These are phyloP conservation scores for Brevimyrus niger DNA, from an alignment of 2,113 vertebrate genomes.

Conservation along the genomic window DNA sequence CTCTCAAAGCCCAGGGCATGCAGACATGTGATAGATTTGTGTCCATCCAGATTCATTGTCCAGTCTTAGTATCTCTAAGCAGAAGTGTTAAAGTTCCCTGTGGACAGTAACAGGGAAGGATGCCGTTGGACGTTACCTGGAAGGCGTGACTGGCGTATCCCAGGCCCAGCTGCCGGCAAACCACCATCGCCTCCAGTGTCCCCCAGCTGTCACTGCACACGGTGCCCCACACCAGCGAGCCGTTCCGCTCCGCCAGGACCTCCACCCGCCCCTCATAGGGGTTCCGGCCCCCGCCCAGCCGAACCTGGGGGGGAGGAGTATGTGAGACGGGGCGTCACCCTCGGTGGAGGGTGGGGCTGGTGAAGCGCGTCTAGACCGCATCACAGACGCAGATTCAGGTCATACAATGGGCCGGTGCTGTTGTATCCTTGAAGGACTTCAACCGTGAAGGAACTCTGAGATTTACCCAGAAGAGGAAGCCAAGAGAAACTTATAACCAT, in stretches of 20 bases:
- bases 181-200: conserved; percentile 88
- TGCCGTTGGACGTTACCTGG: conserved; percentile 63
- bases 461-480: background rate
- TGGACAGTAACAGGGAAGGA: background rate
- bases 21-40: background rate
- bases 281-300: conserved; percentile 77
- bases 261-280: conserved; percentile 85
- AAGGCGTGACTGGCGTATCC: conserved; percentile 85
- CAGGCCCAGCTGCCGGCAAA: conserved; percentile 85
- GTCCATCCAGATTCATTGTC: background rate
- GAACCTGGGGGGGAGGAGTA: conserved; percentile 58
- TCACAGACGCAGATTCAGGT: background rate
- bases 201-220: conserved; percentile 88
- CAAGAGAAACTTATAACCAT: background rate
- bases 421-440: background rate
- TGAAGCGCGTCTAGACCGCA: background rate
- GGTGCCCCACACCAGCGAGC: conserved; percentile 76
- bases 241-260: conserved; percentile 74
- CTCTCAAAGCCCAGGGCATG: background rate
- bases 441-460: background rate
- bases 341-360: background rate
- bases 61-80: background rate
- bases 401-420: background rate
- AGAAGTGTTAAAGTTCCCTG: background rate
- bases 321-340: background rate